phyloP scores from a whole-genome alignment of 2,888 invertebrate genomes.

The Xestia xanthographa region DNA sequence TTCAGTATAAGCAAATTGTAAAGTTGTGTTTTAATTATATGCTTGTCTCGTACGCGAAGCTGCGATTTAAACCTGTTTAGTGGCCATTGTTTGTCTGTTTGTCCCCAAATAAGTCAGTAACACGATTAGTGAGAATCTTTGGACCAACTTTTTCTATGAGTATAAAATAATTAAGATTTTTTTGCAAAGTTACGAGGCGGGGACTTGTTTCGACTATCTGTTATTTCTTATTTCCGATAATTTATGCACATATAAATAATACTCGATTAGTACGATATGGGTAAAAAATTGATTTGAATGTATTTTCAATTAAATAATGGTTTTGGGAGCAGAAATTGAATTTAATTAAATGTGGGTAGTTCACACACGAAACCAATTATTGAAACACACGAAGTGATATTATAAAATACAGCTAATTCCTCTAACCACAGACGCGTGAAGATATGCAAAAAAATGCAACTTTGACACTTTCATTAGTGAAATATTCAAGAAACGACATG shows the following conservation, averaged over 20 bases:
- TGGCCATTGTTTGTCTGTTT: slow-evolving; percentile 78
- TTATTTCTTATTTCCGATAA: slow-evolving; percentile 41
- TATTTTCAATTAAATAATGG: slow-evolving; percentile 34
- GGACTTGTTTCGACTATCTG: slow-evolving; percentile 21
- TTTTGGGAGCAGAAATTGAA: slow-evolving; percentile 20
- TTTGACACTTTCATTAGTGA: slow-evolving; percentile 68
- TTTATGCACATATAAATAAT: slow-evolving; percentile 58
- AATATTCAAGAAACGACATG: slow-evolving; percentile 71
- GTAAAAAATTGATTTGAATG: slow-evolving; percentile 48
- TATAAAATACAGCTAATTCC: slow-evolving; percentile 3
- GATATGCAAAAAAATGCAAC: slow-evolving; percentile 52
- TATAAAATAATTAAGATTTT: slow-evolving; percentile 45
- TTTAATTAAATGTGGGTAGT: slow-evolving; percentile 35
- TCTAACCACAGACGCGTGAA: slow-evolving; percentile 33
- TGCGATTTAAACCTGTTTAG: slow-evolving; percentile 87
- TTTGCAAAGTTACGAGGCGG: slow-evolving; percentile 34
- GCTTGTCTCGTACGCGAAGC: slow-evolving; percentile 83
- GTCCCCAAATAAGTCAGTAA: slow-evolving; percentile 76
- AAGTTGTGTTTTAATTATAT: slow-evolving; percentile 80
- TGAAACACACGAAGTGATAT: slow-evolving; percentile 9
- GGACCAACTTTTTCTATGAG: slow-evolving; percentile 50
- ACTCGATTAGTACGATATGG: slow-evolving; percentile 25
- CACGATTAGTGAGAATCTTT: slow-evolving; percentile 74
- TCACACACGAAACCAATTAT: slow-evolving; percentile 28
- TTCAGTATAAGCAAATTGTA: slow-evolving; percentile 53